Conservation (phyloP, 2,888 invertebrate species). For the Pediacus dermestoides region DNA sequence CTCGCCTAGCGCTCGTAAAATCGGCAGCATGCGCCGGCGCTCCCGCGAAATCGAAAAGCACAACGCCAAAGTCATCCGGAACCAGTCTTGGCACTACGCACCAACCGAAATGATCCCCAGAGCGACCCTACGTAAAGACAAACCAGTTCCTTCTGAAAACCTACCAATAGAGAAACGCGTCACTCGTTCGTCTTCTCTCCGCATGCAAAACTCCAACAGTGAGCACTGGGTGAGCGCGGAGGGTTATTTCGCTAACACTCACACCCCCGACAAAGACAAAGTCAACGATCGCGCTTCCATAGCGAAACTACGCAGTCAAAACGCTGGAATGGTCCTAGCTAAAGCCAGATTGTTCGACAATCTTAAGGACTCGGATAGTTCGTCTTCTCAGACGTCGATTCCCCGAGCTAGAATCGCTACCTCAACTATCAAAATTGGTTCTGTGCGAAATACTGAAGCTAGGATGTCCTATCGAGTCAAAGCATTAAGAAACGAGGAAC, state of each 20-base stretch:
- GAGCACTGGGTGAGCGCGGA: conserved; percentile 50
- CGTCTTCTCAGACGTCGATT: conserved; percentile 8
- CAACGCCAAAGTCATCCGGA: conserved; percentile 54
- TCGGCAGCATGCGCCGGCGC: conserved; percentile 68
- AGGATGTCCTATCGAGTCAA: conserved; percentile 30
- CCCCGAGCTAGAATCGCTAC: conserved; percentile 1
- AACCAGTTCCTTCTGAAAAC: conserved; percentile 35
- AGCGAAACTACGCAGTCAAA: conserved; percentile 66
- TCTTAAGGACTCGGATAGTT: conserved; percentile 34
- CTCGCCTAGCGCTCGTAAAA: conserved; percentile 79
- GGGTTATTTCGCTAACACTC: conserved; percentile 47
- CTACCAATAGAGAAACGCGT: background rate
- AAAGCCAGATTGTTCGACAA: conserved; percentile 74
- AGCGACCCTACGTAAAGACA: conserved; percentile 53
- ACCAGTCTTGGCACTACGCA: conserved; percentile 62
- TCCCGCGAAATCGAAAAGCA: conserved; percentile 58
- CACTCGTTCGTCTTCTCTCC: background rate
- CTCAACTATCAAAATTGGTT: conserved; percentile 4
- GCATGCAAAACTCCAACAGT: conserved; percentile 10
- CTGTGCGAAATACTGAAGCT: conserved; percentile 24
- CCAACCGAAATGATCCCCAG: conserved; percentile 34
- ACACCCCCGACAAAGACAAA: conserved; percentile 54
- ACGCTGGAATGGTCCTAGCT: conserved; percentile 76
- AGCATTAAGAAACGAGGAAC: conserved; percentile 35
- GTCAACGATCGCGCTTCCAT: conserved; percentile 67